Evolutionary conservation across 2,113 vertebrate genomes (phyloP).

Genomic region (Symphodus melops): DNA sequence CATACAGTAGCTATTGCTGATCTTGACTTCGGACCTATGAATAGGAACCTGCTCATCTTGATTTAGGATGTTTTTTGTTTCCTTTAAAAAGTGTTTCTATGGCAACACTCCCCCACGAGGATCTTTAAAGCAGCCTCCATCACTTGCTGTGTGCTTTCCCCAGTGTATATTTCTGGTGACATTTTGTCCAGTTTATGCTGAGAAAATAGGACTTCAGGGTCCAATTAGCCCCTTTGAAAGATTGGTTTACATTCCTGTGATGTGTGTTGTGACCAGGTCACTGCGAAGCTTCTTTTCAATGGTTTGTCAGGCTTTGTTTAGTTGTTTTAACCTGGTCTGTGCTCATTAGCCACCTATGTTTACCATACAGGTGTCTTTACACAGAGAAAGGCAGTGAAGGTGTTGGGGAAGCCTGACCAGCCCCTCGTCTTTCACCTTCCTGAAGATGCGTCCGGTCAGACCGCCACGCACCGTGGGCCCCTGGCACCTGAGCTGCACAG

Average conservation of each 20-base stretch:
- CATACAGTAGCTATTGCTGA: background rate
- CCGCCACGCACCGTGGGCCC: too few species aligned
- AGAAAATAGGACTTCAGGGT: background rate
- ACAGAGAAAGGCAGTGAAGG: background rate
- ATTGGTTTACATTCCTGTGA: background rate
- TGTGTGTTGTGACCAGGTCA: background rate
- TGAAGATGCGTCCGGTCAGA: too few species aligned
- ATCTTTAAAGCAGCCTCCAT: too few species aligned
- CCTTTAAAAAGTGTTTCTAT: too few species aligned
- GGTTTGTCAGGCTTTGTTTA: background rate
- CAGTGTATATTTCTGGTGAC: background rate
- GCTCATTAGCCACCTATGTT: conserved; percentile 11
- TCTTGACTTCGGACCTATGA: too few species aligned
- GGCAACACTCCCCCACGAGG: background rate
- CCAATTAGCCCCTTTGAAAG: background rate
- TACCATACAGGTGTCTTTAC: conserved; percentile 6
- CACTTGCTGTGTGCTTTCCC: background rate
- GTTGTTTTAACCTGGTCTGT: background rate
- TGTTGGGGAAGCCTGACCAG: background rate
- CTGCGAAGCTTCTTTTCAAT: background rate
- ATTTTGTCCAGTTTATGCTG: background rate
- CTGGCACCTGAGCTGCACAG: too few species aligned
- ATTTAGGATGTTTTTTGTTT: too few species aligned
- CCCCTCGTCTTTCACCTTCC: too few species aligned
- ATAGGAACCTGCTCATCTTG: too few species aligned